Conservation (phyloP, 2,797 vertebrate genomes). For the Poecilia wingei region DNA sequence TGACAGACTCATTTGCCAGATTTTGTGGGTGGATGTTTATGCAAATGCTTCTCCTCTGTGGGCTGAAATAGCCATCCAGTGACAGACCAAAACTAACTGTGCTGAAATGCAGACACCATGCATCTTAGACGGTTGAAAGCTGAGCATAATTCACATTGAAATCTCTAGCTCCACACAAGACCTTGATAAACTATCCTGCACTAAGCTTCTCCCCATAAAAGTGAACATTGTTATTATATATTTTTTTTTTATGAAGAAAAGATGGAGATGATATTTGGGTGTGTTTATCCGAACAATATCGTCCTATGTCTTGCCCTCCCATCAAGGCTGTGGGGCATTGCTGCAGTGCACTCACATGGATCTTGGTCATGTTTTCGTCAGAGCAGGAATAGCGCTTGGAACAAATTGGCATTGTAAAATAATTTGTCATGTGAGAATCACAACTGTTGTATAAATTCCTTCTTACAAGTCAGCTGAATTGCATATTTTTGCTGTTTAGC, state of each 20-base stretch:
- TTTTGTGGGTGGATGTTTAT: constrained; percentile 83
- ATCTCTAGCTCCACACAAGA: constrained; percentile 48
- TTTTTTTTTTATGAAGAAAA: constrained; percentile 17
- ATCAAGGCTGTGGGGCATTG: constrained; percentile 40
- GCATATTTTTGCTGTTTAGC: constrained; percentile 24
- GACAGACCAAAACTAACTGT: constrained; percentile 76
- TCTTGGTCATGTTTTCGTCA: constrained; percentile 47
- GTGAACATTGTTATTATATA: constrained; percentile 22
- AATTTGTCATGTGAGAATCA: constrained; percentile 56
- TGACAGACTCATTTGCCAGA: constrained; percentile 83
- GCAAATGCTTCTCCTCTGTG: constrained; percentile 77
- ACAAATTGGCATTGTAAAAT: constrained; percentile 43
- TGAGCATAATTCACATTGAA: constrained; percentile 64
- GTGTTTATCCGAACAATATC: constrained; percentile 48
- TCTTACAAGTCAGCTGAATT: constrained; percentile 31
- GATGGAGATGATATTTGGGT: constrained; percentile 39
- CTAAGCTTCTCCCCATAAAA: constrained; percentile 50
- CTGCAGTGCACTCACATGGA: constrained; percentile 40
- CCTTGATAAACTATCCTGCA: constrained; percentile 45
- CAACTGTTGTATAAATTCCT: constrained; percentile 34
- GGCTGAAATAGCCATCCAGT: constrained; percentile 77
- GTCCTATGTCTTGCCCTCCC: constrained; percentile 39
- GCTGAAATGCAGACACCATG: constrained; percentile 65
- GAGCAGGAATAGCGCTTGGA: constrained; percentile 42
- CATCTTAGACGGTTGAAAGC: constrained; percentile 60